Conservation (phyloP, 2,113 vertebrate species). For the Pholis gunnellus region DNA sequence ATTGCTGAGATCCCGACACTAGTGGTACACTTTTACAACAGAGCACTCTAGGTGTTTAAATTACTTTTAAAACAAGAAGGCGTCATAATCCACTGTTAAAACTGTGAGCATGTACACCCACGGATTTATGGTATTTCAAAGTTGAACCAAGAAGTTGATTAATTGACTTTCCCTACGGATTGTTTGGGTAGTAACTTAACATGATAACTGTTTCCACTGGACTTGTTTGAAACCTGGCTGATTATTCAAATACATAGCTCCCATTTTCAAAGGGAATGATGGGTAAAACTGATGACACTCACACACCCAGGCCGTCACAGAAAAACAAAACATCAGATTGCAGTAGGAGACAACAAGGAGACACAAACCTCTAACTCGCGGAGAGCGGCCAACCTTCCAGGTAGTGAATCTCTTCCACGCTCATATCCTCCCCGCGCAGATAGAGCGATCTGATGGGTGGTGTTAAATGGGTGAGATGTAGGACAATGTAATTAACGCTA, state of each 20-base stretch:
- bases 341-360: not conserved
- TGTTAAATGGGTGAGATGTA: conserved; percentile 82
- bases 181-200: not conserved
- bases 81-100: not conserved
- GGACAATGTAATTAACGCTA: conserved; percentile 84
- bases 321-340: not conserved
- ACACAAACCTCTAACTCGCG: not conserved
- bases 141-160: not conserved
- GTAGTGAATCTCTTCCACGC: conserved; percentile 15
- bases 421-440: conserved; percentile 48
- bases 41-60: not conserved
- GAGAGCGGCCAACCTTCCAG: conserved; percentile 19
- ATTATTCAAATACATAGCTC: not conserved
- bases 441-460: conserved; percentile 66
- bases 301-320: not conserved
- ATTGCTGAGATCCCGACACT: not conserved
- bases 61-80: not conserved
- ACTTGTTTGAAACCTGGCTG: not conserved
- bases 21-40: not conserved
- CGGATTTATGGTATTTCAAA: not conserved
- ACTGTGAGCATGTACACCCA: not conserved
- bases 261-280: not conserved
- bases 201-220: not conserved
- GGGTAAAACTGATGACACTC: not conserved
- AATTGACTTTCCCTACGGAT: not conserved